Evolutionary conservation across 2,113 vertebrate species (phyloP), one percentile per base, ranked within the genome.

Genomic region (Barbus barbus): DNA sequence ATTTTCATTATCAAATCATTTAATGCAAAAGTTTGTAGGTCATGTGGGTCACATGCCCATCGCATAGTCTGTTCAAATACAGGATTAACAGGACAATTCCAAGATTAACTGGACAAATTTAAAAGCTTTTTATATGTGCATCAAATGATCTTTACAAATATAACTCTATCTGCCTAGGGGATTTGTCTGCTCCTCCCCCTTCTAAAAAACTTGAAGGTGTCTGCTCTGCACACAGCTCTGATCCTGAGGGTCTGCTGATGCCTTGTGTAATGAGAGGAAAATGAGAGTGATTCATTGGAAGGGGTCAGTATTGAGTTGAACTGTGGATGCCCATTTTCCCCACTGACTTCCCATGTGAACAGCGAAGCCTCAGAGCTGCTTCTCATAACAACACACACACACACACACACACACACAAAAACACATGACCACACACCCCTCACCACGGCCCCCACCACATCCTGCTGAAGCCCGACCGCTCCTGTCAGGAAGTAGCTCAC

Each of bases 251-350:
- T 33, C 41, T 61, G n/a, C 51, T 85, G 84, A 51, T 51, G 65
- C 53, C 72, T 73, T 75, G 69, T 82, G 65, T 36, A 65, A 73
- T 26, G 44, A 65, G 33, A 33, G 28, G 26, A 22, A 84, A 81
- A 69, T 72, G 61, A 51, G 41, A 69, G 41, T 88, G 87, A 84
- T 86, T 88, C 74, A 82, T 86, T 74, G 28, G 33, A 26, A 60
- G 44, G 60, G 87, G 85, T 88, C 87, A 84, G 74, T 79, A 80
- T 80, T 83, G 80, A 86, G 67, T 76, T 83, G 82, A 88, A 82
- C 85, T 71, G 9, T 85, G 61, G 65, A 79, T 53, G 67, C 48
- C 73, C 61, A 73, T 74, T 79, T 61, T 79, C 46, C 83, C 28
- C 69, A 69, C 80, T 5, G 41, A 6, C 63, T 85, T 83, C 74